These are phyloP conservation scores for Bucco capensis DNA, from an alignment of 2,113 vertebrate genomes.

Conservation along the genomic window DNA sequence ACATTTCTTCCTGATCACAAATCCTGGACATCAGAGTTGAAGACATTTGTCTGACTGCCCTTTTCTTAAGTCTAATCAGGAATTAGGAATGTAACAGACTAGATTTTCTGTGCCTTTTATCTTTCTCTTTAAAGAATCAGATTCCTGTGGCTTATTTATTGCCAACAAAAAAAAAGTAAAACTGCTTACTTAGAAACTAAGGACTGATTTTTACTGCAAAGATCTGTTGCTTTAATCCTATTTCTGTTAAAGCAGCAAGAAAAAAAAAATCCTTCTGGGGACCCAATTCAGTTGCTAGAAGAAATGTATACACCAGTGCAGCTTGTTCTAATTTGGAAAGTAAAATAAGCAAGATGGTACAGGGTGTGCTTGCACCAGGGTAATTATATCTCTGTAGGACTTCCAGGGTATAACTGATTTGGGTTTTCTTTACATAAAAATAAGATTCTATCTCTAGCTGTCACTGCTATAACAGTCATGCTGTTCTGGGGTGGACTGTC, in stretches of 20 bases:
- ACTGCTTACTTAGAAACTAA: neutral
- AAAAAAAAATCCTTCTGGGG: neutral
- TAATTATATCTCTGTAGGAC: neutral
- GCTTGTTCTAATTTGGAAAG: neutral
- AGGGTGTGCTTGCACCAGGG: neutral
- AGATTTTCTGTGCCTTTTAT: conserved; percentile 5
- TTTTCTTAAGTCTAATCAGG: neutral
- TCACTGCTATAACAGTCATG: neutral
- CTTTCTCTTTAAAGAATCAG: neutral
- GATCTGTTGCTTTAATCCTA: neutral
- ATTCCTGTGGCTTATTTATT: neutral
- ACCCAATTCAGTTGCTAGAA: neutral
- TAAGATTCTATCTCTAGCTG: neutral
- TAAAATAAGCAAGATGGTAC: neutral
- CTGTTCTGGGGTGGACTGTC: neutral
- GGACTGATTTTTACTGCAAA: neutral
- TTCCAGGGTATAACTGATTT: neutral
- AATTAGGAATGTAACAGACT: neutral
- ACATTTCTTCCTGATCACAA: neutral
- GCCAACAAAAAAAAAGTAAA: neutral
- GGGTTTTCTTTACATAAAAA: neutral
- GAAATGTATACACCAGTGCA: neutral
- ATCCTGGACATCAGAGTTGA: neutral
- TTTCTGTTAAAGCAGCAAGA: neutral
- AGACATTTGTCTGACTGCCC: neutral